phyloP scores from a whole-genome alignment of 53 echinoderm and acorn worm species.

The Stichopus horrens region DNA sequence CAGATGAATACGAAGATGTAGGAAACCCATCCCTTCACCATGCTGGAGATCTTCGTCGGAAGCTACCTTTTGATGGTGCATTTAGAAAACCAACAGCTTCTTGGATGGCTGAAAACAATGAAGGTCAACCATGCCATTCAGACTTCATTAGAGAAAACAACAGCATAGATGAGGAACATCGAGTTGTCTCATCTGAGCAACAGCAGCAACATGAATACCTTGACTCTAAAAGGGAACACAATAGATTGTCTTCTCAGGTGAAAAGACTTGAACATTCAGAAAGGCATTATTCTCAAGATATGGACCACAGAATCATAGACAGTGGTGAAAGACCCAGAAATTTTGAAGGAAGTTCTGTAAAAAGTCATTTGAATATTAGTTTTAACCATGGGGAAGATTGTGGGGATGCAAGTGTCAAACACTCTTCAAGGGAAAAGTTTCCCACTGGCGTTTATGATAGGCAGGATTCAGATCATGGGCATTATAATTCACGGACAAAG shows the following conservation, averaged over 20 bases:
- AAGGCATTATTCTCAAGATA: slow-evolving; percentile 3
- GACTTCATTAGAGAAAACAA: background rate
- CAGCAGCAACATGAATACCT: background rate
- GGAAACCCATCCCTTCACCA: background rate
- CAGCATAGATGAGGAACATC: background rate
- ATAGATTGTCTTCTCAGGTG: background rate
- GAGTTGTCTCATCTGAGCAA: background rate
- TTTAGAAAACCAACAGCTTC: background rate
- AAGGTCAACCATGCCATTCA: background rate
- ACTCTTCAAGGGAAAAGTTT: background rate
- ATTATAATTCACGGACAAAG: background rate
- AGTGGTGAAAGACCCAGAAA: background rate
- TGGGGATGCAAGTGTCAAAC: background rate
- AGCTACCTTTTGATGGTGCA: background rate
- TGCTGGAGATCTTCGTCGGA: background rate
- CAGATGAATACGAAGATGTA: background rate
- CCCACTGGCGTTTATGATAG: background rate
- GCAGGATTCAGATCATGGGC: background rate
- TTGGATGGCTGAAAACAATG: background rate
- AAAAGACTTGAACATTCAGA: background rate
- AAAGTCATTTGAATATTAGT: background rate
- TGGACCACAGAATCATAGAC: background rate
- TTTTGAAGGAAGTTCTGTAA: too few relatives aligned
- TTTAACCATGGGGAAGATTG: background rate
- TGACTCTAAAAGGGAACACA: background rate